Percentiles rank a stretch among this genome's conserved stretches.
phyloP scores from a whole-genome alignment of 1,140 invertebrate genomes.

The Holcopasites calliopsidis region DNA sequence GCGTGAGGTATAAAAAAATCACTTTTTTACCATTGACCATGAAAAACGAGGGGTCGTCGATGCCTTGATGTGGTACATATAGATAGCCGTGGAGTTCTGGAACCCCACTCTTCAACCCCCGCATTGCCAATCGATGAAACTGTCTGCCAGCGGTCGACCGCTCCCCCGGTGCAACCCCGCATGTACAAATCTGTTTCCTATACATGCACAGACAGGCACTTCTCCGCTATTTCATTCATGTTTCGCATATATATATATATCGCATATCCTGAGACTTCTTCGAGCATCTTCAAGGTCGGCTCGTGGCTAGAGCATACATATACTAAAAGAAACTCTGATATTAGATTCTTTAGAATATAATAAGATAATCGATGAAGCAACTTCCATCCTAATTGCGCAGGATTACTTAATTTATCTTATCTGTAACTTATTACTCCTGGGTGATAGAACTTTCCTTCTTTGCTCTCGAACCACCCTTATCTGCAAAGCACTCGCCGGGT shows the following conservation, averaged over 20 bases:
- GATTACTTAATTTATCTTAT: no score
- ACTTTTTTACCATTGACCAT: slow-evolving; percentile 61
- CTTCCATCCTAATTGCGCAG: no score
- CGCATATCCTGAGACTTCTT: neutral
- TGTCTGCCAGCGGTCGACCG: slow-evolving; percentile 59
- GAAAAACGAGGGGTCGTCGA: slow-evolving; percentile 56
- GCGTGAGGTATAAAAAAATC: slow-evolving; percentile 29
- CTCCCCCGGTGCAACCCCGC: slow-evolving; percentile 44
- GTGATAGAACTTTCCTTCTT: no score
- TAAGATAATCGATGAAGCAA: neutral
- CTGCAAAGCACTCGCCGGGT: neutral
- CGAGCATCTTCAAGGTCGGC: slow-evolving; percentile 4
- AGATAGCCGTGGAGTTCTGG: slow-evolving; percentile 52
- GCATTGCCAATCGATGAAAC: slow-evolving; percentile 71
- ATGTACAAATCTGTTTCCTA: neutral
- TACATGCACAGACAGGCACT: neutral
- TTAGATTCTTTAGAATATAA: neutral
- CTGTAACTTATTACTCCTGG: no score
- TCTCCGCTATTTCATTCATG: slow-evolving; percentile 45
- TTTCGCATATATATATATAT: slow-evolving; percentile 4
- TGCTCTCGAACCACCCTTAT: neutral
- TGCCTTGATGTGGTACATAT: slow-evolving; percentile 29
- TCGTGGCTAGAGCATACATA: neutral
- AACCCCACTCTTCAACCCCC: slow-evolving; percentile 53
- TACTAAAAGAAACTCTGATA: neutral